These are phyloP conservation scores for Andinoacara biseriatus DNA, from an alignment of 2,113 vertebrate species.

Conservation along the genomic window DNA sequence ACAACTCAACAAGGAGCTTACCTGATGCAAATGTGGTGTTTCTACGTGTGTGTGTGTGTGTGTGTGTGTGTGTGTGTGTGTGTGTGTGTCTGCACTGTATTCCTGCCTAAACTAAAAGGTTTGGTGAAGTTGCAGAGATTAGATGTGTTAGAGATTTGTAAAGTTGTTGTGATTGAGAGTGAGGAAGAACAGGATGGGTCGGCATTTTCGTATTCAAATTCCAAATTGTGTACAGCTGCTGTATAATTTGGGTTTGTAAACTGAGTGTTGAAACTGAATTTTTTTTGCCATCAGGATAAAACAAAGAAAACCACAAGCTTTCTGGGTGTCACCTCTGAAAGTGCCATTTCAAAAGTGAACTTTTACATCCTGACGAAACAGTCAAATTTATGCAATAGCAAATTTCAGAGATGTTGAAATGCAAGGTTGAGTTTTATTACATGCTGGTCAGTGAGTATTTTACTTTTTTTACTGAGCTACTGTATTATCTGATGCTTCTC, in stretches of 20 bases:
- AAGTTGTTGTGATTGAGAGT: background rate
- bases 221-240: background rate
- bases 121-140: background rate
- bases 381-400: rapidly evolving
- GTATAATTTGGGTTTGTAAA: background rate
- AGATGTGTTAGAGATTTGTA: background rate
- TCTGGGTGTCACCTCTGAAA: background rate
- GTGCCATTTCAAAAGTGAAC: background rate
- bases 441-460: background rate
- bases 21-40: rapidly evolving
- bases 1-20: background rate
- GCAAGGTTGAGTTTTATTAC: background rate
- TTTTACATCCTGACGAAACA: background rate
- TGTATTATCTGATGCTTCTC: background rate
- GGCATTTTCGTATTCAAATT: background rate
- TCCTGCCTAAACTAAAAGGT: background rate
- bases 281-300: too few species aligned
- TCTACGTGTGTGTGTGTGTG: too few species aligned
- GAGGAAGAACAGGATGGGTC: background rate
- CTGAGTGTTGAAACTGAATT: background rate
- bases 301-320: background rate
- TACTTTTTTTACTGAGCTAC: background rate
- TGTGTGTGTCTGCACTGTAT: background rate
- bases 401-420: background rate
- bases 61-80: too few species aligned